A percentile compares a stretch with the other conserved stretches of the same genome.
Conservation (phyloP, 2,888 invertebrate genomes). For the Allophyes oxyacanthae region DNA sequence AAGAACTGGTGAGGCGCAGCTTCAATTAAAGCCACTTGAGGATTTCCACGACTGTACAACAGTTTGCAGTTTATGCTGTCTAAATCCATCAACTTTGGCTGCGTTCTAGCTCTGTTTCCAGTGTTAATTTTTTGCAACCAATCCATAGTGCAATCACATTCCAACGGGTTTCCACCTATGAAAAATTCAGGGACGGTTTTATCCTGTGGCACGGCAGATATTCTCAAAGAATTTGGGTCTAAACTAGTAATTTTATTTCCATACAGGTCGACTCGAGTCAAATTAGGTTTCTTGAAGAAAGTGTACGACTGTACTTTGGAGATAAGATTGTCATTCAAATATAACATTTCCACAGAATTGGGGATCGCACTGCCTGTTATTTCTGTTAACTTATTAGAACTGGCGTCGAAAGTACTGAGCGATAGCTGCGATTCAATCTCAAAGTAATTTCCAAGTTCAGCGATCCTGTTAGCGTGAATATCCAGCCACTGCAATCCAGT, state of each 20-base stretch:
- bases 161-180: slow-evolving; percentile 95
- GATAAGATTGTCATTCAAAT: slow-evolving; percentile 94
- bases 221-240: slow-evolving; percentile 93
- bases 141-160: slow-evolving; percentile 97
- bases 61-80: slow-evolving; percentile 95
- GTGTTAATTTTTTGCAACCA: slow-evolving; percentile 96
- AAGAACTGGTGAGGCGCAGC: slow-evolving; percentile 95
- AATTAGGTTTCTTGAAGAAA: slow-evolving; percentile 95
- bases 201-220: slow-evolving; percentile 93
- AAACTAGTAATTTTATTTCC: slow-evolving; percentile 94
- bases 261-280: slow-evolving; percentile 94
- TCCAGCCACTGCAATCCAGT: slow-evolving; percentile 95
- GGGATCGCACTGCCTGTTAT: slow-evolving; percentile 95
- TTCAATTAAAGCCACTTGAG: slow-evolving; percentile 93
- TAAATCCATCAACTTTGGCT: slow-evolving; percentile 94
- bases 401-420: slow-evolving; percentile 94
- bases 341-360: slow-evolving; percentile 94
- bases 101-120: slow-evolving; percentile 93
- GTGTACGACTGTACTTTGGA: slow-evolving; percentile 95
- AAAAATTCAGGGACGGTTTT: slow-evolving; percentile 94
- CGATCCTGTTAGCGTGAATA: slow-evolving; percentile 95
- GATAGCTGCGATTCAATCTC: slow-evolving; percentile 94
- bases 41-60: slow-evolving; percentile 93
- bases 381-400: slow-evolving; percentile 94
- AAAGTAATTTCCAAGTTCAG: slow-evolving; percentile 95